Evolutionary conservation across 2,888 invertebrate genomes (phyloP), one percentile per base, ranked within the genome.

Genomic region (Chrysolina haemoptera): DNA sequence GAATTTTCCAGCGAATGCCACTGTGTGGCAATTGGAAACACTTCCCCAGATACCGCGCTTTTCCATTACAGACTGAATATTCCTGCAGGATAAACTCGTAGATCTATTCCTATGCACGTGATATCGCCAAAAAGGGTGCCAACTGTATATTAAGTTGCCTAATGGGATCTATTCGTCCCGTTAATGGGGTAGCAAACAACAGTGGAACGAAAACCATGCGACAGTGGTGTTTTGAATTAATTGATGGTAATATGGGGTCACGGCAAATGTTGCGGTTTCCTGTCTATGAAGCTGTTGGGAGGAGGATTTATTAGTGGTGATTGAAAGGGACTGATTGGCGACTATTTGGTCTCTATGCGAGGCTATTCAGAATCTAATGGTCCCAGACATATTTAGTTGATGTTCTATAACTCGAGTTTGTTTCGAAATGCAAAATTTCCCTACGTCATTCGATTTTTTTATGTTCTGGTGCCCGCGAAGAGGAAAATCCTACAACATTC

Each of bases 111-210:
- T 62, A 53, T 73, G 75, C 72, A 70, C 68, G 73, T 70, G 70
- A 75, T 67, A 73, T 10, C 59, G 46, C 65, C 62, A 68, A 72
- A 75, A 68, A 76, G 73, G 70, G 75, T 73, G 75, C 70, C 70
- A 73, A 74, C 74, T 62, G 62, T 65, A 70, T 73, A 76, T 73
- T 73, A 76, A 76, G 73, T 71, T 70, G 68, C 68, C 68, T 71
- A 76, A 76, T 71, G 76, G 73, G 73, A 70, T 69, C 53, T 66
- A 73, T 62, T 70, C 68, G 67, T 73, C 72, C 71, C 66, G 66
- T 62, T 74, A 76, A 76, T 72, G 72, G 76, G 59, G 72, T 74
- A 63, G 76, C 76, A 71, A 76, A 76, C 72, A 76, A 72, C 48
- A 11, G 35, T 27, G 59, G 53, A 27, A 68, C 59, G 50, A 53